Conservation (phyloP, 2,888 invertebrate genomes). For the Bedellia somnulentella region DNA sequence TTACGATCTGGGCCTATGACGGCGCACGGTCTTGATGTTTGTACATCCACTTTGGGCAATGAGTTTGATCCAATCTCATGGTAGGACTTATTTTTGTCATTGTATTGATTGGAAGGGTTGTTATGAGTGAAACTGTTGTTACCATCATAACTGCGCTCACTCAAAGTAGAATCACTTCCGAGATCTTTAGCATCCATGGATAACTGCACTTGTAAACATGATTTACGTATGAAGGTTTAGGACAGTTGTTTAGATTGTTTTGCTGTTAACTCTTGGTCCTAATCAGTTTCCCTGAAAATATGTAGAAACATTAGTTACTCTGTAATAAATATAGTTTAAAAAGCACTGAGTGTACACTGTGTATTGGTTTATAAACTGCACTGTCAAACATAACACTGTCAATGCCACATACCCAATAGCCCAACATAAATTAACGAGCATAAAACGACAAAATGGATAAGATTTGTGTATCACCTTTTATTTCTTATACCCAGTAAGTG, state of each 20-base stretch:
- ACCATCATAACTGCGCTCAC: slow-evolving; percentile 39
- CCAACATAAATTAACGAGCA: no score
- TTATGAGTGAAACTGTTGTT: slow-evolving; percentile 33
- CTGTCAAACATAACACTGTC: slow-evolving; percentile 46
- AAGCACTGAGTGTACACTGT: no score
- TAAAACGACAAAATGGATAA: no score
- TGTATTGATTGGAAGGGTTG: slow-evolving; percentile 22
- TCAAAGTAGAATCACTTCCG: slow-evolving; percentile 30
- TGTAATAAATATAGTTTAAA: no score
- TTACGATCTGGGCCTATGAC: slow-evolving; percentile 53
- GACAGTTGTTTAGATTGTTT: no score
- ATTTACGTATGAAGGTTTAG: slow-evolving; percentile 11
- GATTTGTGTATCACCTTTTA: no score
- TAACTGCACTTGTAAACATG: slow-evolving; percentile 22
- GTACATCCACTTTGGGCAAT: slow-evolving; percentile 39
- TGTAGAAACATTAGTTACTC: no score
- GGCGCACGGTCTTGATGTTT: slow-evolving; percentile 44
- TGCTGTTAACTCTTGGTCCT: no score
- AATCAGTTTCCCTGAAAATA: no score
- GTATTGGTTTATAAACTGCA: no score
- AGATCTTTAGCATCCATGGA: slow-evolving; percentile 54
- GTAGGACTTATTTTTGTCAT: slow-evolving; percentile 34
- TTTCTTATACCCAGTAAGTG: no score
- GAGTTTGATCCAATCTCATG: slow-evolving; percentile 37
- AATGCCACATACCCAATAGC: slow-evolving; percentile 50